Evolutionary conservation across 2,113 vertebrate species (phyloP).

Genomic region (Salvelinus namaycush): DNA sequence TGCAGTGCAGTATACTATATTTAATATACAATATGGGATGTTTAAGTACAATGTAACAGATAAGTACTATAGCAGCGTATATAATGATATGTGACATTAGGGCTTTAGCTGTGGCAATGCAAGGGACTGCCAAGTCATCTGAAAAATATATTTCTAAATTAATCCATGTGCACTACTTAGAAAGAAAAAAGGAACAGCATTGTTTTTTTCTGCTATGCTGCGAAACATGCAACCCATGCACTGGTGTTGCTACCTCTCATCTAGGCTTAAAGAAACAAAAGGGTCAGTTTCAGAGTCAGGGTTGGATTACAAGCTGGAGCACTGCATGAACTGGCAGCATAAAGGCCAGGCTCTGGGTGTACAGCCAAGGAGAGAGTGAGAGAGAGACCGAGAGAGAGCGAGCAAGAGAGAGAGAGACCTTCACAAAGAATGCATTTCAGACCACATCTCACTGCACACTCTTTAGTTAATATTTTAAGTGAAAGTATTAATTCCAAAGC

Average conservation of each 20-base stretch:
- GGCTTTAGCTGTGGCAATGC: too few species aligned
- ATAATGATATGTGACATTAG: too few species aligned
- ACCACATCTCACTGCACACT: slow-evolving; percentile 51
- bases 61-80: too few species aligned
- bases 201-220: background rate
- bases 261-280: slow-evolving; percentile 38
- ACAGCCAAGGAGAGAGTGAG: slow-evolving; percentile 48
- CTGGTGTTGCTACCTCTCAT: slow-evolving; percentile 12
- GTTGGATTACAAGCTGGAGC: slow-evolving; percentile 64
- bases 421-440: slow-evolving; percentile 45
- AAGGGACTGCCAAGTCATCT: background rate
- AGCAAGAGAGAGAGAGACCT: slow-evolving; percentile 38
- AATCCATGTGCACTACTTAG: too few species aligned
- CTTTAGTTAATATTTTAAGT: slow-evolving; percentile 66
- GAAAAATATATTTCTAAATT: background rate
- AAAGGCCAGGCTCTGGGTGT: slow-evolving; percentile 56
- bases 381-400: slow-evolving; percentile 44
- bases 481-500: slow-evolving; percentile 73
- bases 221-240: slow-evolving; percentile 18
- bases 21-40: too few species aligned
- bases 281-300: slow-evolving; percentile 64
- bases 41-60: too few species aligned
- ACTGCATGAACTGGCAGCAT: slow-evolving; percentile 57
- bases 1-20: too few species aligned
- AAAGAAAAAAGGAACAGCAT: background rate